phyloP scores from a whole-genome alignment of 2,888 invertebrate species.

The Linnaemya tessellans region DNA sequence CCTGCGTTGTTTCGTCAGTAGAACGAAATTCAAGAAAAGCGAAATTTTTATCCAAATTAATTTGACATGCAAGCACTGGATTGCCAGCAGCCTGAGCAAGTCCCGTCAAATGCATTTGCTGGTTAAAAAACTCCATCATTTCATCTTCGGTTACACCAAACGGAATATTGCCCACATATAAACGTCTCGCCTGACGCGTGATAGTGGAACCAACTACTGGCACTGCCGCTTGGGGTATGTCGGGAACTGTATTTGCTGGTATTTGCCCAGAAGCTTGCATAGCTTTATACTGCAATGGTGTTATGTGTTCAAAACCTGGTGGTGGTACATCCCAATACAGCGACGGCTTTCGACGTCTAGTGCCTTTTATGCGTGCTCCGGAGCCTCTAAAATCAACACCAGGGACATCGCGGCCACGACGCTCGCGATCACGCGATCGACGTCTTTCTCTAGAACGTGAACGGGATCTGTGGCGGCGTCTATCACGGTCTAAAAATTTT shows the following conservation, averaged over 20 bases:
- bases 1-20: slow-evolving; percentile 99
- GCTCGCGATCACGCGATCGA: slow-evolving; percentile 82
- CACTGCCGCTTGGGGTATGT: slow-evolving; percentile 97
- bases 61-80: slow-evolving; percentile 99
- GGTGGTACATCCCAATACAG: slow-evolving; percentile 99
- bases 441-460: slow-evolving; percentile 84
- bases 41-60: slow-evolving; percentile 99
- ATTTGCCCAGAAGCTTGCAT: slow-evolving; percentile 97
- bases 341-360: slow-evolving; percentile 94
- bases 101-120: slow-evolving; percentile 98
- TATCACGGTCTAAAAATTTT: slow-evolving; percentile 74
- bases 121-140: slow-evolving; percentile 99
- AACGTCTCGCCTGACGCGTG: slow-evolving; percentile 94
- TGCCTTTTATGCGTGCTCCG: slow-evolving; percentile 79
- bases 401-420: slow-evolving; percentile 71
- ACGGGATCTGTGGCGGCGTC: slow-evolving; percentile 75
- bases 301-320: slow-evolving; percentile 98
- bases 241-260: slow-evolving; percentile 95
- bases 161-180: slow-evolving; percentile 99
- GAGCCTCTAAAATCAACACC: slow-evolving; percentile 73
- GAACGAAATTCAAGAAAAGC: slow-evolving; percentile 98
- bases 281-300: slow-evolving; percentile 95
- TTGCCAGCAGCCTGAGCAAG: slow-evolving; percentile 98
- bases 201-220: slow-evolving; percentile 98
- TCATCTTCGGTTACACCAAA: slow-evolving; percentile 99